Evolutionary conservation across 2,797 vertebrate species (phyloP).

Genomic region (Epinephelus coioides): DNA sequence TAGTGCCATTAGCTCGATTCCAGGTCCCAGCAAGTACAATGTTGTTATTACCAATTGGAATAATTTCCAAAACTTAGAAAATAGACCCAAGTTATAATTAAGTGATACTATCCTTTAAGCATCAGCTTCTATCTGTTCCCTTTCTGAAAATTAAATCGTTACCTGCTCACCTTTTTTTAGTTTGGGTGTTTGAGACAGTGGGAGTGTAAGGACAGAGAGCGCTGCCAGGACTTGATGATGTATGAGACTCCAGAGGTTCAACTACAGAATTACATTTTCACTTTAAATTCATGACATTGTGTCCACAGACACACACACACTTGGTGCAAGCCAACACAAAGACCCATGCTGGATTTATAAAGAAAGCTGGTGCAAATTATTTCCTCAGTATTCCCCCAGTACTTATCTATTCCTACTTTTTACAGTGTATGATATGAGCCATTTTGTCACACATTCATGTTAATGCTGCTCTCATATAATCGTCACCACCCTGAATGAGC

Average conservation of each 20-base stretch:
- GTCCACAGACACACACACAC: conserved; percentile 22
- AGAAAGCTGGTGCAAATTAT: conserved; percentile 60
- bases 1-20: not conserved
- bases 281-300: conserved; percentile 26
- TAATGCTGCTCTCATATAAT: conserved; percentile 37
- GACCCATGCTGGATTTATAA: conserved; percentile 61
- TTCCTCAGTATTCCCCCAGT: conserved; percentile 1
- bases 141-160: not conserved
- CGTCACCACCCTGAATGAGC: conserved; percentile 38
- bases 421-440: conserved; percentile 38
- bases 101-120: not conserved
- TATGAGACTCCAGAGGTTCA: conserved; percentile 13
- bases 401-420: conserved; percentile 37
- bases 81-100: not conserved
- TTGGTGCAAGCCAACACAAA: conserved; percentile 60
- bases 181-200: conserved; percentile 19
- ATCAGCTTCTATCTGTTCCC: not conserved
- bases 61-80: too few relatives aligned
- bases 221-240: not conserved
- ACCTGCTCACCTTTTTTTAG: not conserved
- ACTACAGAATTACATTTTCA: conserved; percentile 10
- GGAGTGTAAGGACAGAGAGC: conserved; percentile 15
- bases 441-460: conserved; percentile 39
- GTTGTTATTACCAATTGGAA: not conserved
- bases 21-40: not conserved